Evolutionary conservation across 2,888 invertebrate genomes (phyloP), one percentile per base, ranked within the genome.

Genomic region (Asteroscopus sphinx): DNA sequence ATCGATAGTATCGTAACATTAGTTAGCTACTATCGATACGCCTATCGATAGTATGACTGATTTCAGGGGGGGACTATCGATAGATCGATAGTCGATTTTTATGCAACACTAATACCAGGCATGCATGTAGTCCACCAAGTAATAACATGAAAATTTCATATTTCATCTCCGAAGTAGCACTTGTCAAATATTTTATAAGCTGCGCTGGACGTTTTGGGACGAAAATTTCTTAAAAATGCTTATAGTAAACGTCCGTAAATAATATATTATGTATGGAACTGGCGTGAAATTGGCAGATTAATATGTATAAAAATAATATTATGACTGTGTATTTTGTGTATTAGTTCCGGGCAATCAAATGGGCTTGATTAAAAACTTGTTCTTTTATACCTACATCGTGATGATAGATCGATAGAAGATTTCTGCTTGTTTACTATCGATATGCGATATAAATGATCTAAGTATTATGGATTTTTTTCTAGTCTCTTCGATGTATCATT

Each of bases 341-440:
- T 70, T 70, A 54, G 70, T 64, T 64, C 21, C 58, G 69, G 73
- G 15, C 47, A 55, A 68, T 52, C 49, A 52, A 51, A 47, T 39
- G 17, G 32, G 16, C 49, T 70, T 73, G 64, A 73, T 70, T 68
- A 46, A 40, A 67, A 70, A 59, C 73, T 17, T 6, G 73, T 68
- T 73, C 46, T 37, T 17, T 0, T n/a, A 8, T 6, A 17, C 16
- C 12, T n/a, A 8, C 7, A 17, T 21, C 12, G 3, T 21, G 16
- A 3, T 41, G 3, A 26, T 45, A 36, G 15, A 21, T 46, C 6
- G 6, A 1, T 21, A 21, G 21, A 21, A n/a, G n/a, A n/a, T n/a
- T n/a, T n/a, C n/a, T n/a, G n/a, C n/a, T 25, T 25, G 25, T 25
- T 25, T 25, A 25, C 3, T 4, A 25, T 25, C 6, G 25, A n/a